Evolutionary conservation across 1,140 invertebrate species (phyloP).

Genomic region (Cherax quadricarinatus): DNA sequence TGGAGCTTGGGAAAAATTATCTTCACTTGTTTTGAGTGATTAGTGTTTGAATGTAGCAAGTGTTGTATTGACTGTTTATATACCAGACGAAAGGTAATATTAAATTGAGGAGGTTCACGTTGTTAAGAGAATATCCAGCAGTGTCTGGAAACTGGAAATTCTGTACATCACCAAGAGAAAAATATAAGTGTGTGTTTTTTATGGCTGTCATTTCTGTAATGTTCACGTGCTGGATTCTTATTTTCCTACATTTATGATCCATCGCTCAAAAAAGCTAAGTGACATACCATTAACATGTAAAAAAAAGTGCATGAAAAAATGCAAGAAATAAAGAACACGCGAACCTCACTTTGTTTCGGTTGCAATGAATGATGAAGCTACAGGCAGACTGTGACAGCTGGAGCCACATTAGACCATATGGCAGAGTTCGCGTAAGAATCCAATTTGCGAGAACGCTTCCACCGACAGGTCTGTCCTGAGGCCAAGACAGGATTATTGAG

Average conservation of each 20-base stretch:
- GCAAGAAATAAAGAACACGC: too few species aligned
- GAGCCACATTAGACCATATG: not conserved
- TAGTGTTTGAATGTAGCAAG: not conserved
- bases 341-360: too few species aligned
- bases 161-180: not conserved
- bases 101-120: not conserved
- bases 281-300: not conserved
- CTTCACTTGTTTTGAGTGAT: not conserved
- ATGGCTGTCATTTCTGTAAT: not conserved
- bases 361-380: too few species aligned
- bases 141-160: slow-evolving; percentile 42
- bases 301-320: not conserved
- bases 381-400: too few species aligned
- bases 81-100: not conserved
- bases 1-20: not conserved
- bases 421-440: not conserved
- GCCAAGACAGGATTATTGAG: not conserved
- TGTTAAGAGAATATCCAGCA: not conserved
- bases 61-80: not conserved
- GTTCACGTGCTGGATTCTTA: too few species aligned
- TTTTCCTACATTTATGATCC: not conserved
- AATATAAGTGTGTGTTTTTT: not conserved
- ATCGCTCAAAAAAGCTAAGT: not conserved
- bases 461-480: not conserved
- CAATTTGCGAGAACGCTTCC: not conserved